Evolutionary conservation across 2,797 vertebrate genomes (phyloP), one percentile per base, ranked within the genome.

Genomic region (Distichodus sexfasciatus): DNA sequence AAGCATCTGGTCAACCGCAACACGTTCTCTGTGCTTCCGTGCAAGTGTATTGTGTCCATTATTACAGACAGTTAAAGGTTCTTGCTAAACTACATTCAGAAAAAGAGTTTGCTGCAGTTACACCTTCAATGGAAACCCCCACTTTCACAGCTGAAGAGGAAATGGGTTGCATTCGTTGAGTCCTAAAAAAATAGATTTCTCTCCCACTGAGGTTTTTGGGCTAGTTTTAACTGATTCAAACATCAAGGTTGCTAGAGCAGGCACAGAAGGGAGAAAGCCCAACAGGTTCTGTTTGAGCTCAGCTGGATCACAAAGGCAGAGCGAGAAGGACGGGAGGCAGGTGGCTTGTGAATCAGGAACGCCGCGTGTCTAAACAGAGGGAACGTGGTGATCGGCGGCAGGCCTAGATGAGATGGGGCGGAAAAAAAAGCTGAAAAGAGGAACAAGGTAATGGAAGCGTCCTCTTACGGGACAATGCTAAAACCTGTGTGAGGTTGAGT

Each of bases 271-370:
- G 44, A 36, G 11, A 64, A 57, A 31, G 6, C 7, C 7, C 6
- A 14, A 19, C 15, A 15, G 41, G 19, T 21, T n/a, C 48, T 2
- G 9, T 28, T 8, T n/a, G 7, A 29, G n/a, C 59, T 50, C 50
- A 55, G 41, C 55, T n/a, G n/a, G n/a, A n/a, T 28, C 9, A 33
- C 19, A 4, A 36, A 6, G 12, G 31, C 48, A n/a, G 19, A 23
- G 53, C 47, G 62, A 35, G 24, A 57, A 72, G 57, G 40, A 67
- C 53, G 40, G 35, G 50, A 14, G 55, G 60, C 33, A 74, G 46
- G 17, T 51, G 38, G 19, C 21, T 19, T 24, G 55, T 60, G 47
- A 59, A 66, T 54, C 11, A 44, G 50, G 51, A 44, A 24, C 38
- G 29, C 40, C 21, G 38, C 36, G 23, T 48, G 24, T 6, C 7